Evolutionary conservation across 2,797 vertebrate species (phyloP).

Genomic region (Chiroxiphia lanceolata): DNA sequence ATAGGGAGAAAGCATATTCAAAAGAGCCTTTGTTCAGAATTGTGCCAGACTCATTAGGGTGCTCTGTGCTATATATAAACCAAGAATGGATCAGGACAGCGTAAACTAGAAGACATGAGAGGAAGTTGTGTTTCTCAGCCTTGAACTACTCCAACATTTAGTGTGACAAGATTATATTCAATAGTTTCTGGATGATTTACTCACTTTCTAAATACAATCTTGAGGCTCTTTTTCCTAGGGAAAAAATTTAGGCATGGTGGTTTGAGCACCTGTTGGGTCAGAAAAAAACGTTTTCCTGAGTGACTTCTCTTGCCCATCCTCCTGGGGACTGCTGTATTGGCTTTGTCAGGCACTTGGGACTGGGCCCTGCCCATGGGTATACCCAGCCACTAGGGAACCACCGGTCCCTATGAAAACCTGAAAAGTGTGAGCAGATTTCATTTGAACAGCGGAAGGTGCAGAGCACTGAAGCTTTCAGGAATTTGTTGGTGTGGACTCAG

Average conservation of each 20-base stretch:
- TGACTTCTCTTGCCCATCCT: background rate
- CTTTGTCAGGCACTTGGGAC: background rate
- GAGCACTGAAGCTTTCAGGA: background rate
- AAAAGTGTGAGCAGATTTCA: too few species aligned
- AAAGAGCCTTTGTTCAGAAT: background rate
- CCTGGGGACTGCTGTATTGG: background rate
- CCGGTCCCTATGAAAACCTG: too few species aligned
- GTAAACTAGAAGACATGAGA: background rate
- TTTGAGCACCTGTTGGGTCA: background rate
- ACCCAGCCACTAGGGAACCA: too few species aligned
- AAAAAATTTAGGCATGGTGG: background rate
- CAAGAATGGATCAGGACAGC: background rate
- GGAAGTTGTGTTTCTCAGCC: background rate
- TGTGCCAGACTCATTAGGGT: background rate
- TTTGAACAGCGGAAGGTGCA: background rate
- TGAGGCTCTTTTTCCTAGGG: background rate
- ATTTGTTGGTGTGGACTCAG: fast-evolving
- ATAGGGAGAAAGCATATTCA: background rate
- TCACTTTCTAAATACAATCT: background rate
- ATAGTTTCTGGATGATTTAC: background rate
- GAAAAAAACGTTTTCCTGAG: background rate
- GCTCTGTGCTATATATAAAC: background rate
- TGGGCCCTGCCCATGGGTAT: too few species aligned
- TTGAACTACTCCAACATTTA: background rate
- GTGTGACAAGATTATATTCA: background rate